Percentiles rank a stretch among this genome's conserved stretches.
Conservation (phyloP, 2,113 vertebrate species). For the Gopherus evgoodei region DNA sequence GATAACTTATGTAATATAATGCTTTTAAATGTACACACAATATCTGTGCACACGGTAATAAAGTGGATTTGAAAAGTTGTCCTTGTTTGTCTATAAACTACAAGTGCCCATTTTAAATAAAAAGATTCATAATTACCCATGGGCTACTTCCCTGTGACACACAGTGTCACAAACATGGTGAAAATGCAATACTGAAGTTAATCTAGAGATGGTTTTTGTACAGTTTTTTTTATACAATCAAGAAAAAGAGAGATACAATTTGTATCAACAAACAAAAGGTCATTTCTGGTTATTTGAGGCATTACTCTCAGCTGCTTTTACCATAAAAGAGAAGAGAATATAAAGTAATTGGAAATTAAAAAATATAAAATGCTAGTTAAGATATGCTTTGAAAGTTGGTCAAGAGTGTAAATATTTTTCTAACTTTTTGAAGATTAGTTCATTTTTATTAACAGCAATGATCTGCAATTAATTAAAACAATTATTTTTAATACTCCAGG, state of each 20-base stretch:
- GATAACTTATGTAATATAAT: slow-evolving; percentile 79
- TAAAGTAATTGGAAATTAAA: slow-evolving; percentile 68
- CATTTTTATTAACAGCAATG: background rate
- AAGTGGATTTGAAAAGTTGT: slow-evolving; percentile 84
- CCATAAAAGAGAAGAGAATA: slow-evolving; percentile 74
- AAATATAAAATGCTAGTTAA: slow-evolving; percentile 43
- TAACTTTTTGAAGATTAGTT: background rate
- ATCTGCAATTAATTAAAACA: slow-evolving; percentile 11
- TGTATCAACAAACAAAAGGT: slow-evolving; percentile 99
- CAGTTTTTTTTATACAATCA: slow-evolving; percentile 96
- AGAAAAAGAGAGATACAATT: slow-evolving; percentile 99
- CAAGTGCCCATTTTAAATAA: slow-evolving; percentile 84
- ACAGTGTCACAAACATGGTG: slow-evolving; percentile 96
- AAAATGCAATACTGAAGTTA: slow-evolving; percentile 91
- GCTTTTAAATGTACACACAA: slow-evolving; percentile 82
- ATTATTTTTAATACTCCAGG: background rate
- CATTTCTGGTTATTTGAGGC: slow-evolving; percentile 98
- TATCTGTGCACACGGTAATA: slow-evolving; percentile 78
- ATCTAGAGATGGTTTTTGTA: slow-evolving; percentile 89
- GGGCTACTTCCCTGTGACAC: slow-evolving; percentile 97
- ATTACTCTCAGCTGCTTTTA: slow-evolving; percentile 91
- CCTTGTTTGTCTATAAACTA: slow-evolving; percentile 86
- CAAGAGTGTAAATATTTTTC: slow-evolving; percentile 1
- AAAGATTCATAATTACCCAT: slow-evolving; percentile 81
- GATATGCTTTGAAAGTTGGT: slow-evolving; percentile 16